Evolutionary conservation across 2,888 invertebrate species (phyloP), one percentile per base, ranked within the genome.

Genomic region (Pinctada fucata): DNA sequence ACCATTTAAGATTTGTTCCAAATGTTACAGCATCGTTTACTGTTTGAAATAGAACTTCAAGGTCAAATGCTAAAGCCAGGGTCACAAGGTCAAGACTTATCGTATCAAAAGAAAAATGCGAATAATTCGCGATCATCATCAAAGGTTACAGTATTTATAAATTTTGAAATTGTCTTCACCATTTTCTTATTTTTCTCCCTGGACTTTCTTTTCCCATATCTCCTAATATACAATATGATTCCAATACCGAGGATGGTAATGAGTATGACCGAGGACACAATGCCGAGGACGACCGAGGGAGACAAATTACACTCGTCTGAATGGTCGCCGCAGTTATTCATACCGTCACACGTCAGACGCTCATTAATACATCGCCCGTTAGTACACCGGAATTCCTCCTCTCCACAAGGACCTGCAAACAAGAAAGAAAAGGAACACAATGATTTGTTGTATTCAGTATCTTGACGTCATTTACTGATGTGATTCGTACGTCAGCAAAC

Each of bases 311-410:
- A 84, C 65, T 84, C 84, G 71, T 86, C 86, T 0, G 84, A 83
- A 8, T 71, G 58, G 73, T 86, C 86, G 0, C 86, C 86, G 69
- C 86, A 86, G 65, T 85, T 85, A 68, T 86, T 80, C 10, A 77
- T 78, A 0, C 79, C 82, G 80, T 86, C 84, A 82, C 84, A 84
- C 2, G 73, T 75, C n/a, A 86, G 78, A 5, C 76, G 78, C 2
- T 58, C 70, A 2, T 79, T 79, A 8, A 86, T 82, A 75, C 86
- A 86, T 3, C 84, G 83, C 0, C 83, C 80, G 65, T 84, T 86
- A 31, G 64, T 50, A 75, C 86, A 86, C 5, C 67, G 74, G 58
- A 80, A 73, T 66, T 85, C 86, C 16, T 79, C 80, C 13, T 64
- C 71, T 2, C 69, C 66, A 51, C 79, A 79, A 8, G 66, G 52